Percentiles rank a stretch among this genome's conserved stretches.
These are phyloP conservation scores for Muscicapa comitata DNA, from an alignment of 2,797 vertebrate genomes.

Conservation along the genomic window DNA sequence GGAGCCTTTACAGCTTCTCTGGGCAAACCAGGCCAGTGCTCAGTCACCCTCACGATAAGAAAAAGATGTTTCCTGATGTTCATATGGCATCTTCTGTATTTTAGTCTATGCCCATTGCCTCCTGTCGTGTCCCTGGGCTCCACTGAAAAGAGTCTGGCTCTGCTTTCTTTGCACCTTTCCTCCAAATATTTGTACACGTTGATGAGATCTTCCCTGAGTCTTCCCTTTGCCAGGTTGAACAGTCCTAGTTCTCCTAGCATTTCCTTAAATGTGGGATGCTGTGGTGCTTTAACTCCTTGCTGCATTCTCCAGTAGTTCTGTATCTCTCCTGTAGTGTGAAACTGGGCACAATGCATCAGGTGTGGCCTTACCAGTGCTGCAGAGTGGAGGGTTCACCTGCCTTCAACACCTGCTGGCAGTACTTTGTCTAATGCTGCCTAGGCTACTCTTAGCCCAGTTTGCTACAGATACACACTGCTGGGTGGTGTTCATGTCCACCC, in stretches of 20 bases:
- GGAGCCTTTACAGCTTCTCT: not conserved
- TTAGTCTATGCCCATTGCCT: not conserved
- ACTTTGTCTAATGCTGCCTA: not conserved
- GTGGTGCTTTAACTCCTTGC: not conserved
- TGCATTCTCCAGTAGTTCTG: not conserved
- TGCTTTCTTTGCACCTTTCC: not conserved
- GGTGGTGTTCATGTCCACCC: accelerated
- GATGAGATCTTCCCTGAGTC: not conserved
- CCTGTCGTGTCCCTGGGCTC: not conserved
- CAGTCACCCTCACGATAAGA: not conserved
- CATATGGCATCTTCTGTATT: not conserved
- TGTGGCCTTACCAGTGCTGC: not conserved
- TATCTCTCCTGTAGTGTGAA: not conserved
- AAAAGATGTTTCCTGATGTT: not conserved
- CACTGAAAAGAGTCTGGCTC: not conserved
- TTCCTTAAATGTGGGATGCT: not conserved
- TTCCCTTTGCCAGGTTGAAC: not conserved
- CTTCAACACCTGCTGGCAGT: not conserved
- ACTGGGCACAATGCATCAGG: not conserved
- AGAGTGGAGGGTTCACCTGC: not conserved
- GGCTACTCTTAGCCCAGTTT: not conserved
- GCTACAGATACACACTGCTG: accelerated
- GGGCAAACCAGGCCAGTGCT: not conserved
- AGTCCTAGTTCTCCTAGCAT: not conserved
- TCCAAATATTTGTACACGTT: not conserved